Evolutionary conservation across 2,113 vertebrate genomes (phyloP), one percentile per base, ranked within the genome.

Genomic region (Brachirus orientalis): DNA sequence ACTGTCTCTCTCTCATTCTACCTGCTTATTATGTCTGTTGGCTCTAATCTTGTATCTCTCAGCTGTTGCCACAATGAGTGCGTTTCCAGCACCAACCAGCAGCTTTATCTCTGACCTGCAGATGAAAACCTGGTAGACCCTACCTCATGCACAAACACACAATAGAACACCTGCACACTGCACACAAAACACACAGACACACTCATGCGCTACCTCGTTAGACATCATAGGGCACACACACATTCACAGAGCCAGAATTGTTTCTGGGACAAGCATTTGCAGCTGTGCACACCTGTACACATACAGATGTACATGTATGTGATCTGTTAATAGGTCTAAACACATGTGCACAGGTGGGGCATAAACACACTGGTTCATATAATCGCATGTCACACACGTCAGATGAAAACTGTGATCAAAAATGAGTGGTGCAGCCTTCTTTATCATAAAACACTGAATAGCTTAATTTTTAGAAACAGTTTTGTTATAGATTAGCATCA

Each of bases 11-110:
- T 44, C 68, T 17, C 37, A 67, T 58, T 51, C 78, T 56, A 69
- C 56, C 70, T 71, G 79, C 75, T 54, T 59, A 68, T 85, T 82
- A 90, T 68, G 83, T 83, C 78, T 41, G 77, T 55, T 72, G 81
- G 63, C 73, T 79, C 64, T 90, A 84, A 91, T 90, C 89, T 89
- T 89, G 83, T 86, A 89, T 89, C 82, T 83, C 73, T 86, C 75
- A 80, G 76, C 84, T 67, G 72, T 77, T 82, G 81, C 87, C 70
- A 76, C 67, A 16, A 70, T 75, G 80, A 83, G 86, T 77, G 69
- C 41, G 60, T 83, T 75, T 81, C 75, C 58, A 56, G 52, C 18
- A 18, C 76, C 72, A 75, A 80, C 83, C 74, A 55, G 76, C 59
- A 60, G 82, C 75, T 89, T 90, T 90, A 91, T 91, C 90, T 75